Percentiles rank a stretch among this genome's conserved stretches.
Conservation (phyloP, 2,113 vertebrate species). For the Ceratotherium simum region DNA sequence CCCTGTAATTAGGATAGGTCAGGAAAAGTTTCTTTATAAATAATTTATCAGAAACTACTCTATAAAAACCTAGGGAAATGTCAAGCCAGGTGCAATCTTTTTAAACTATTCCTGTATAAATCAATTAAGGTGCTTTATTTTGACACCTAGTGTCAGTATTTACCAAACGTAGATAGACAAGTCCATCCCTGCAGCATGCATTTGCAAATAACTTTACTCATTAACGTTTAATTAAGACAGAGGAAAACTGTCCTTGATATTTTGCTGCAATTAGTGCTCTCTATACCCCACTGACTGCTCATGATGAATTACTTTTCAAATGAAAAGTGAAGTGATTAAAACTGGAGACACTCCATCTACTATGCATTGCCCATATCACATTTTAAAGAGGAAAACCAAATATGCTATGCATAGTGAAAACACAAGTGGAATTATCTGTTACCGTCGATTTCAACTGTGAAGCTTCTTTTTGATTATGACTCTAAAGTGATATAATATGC, state of each 20-base stretch:
- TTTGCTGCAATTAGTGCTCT: constrained; percentile 91
- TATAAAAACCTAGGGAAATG: constrained; percentile 85
- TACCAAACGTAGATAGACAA: constrained; percentile 89
- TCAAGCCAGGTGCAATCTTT: constrained; percentile 87
- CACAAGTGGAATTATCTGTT: neutral
- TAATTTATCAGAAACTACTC: constrained; percentile 89
- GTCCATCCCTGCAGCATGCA: constrained; percentile 88
- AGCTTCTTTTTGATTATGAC: neutral
- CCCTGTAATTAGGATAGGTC: constrained; percentile 87
- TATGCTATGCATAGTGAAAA: constrained; percentile 13
- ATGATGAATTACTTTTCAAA: constrained; percentile 93
- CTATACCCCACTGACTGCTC: constrained; percentile 90
- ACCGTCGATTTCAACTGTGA: neutral
- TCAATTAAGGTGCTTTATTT: constrained; percentile 91
- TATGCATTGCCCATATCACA: constrained; percentile 78
- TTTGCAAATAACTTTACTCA: constrained; percentile 92
- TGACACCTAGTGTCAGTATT: constrained; percentile 89
- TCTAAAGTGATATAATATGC: neutral
- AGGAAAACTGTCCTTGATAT: constrained; percentile 92
- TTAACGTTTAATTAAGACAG: constrained; percentile 93
- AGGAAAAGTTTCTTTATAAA: constrained; percentile 87
- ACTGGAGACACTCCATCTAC: constrained; percentile 87
- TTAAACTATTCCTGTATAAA: constrained; percentile 89
- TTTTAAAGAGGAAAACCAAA: constrained; percentile 74
- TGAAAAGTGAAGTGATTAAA: constrained; percentile 92